Percentiles rank a stretch among this genome's conserved stretches.
Evolutionary conservation across 1,140 invertebrate genomes (phyloP).

Genomic region (Potamilus streckersoni): DNA sequence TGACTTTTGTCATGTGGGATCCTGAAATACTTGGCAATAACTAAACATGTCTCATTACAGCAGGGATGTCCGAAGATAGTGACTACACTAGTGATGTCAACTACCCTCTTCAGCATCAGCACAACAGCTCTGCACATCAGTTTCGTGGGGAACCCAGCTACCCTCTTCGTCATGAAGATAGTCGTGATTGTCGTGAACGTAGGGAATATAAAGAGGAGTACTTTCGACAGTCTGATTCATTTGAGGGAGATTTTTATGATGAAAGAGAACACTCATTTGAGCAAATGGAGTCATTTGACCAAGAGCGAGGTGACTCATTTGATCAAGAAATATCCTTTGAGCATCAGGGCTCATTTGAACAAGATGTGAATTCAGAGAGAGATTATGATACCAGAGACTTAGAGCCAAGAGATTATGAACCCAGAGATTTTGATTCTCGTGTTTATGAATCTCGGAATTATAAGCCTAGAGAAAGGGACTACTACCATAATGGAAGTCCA

Average conservation of each 20-base stretch:
- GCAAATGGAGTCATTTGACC: constrained; percentile 13
- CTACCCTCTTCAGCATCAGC: constrained; percentile 82
- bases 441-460: constrained; percentile 41
- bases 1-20: no score
- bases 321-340: constrained; percentile 43
- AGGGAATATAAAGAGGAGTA: constrained; percentile 25
- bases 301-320: constrained; percentile 28
- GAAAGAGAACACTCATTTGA: constrained; percentile 9
- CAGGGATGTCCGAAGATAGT: constrained; percentile 95
- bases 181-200: constrained; percentile 39
- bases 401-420: constrained; percentile 23
- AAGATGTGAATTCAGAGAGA: constrained; percentile 47
- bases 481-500: constrained; percentile 49
- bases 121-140: constrained; percentile 67
- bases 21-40: no score
- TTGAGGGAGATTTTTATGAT: constrained; percentile 27
- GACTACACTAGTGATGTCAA: constrained; percentile 98
- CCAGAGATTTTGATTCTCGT: constrained; percentile 22
- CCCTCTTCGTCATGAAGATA: constrained; percentile 42
- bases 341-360: constrained; percentile 40
- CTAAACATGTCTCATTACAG: constrained; percentile 69
- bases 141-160: constrained; percentile 54
- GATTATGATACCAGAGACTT: constrained; percentile 24
- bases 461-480: constrained; percentile 39
- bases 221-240: constrained; percentile 7